Evolutionary conservation across 2,113 vertebrate genomes (phyloP).

Genomic region (Ifrita kowaldi): DNA sequence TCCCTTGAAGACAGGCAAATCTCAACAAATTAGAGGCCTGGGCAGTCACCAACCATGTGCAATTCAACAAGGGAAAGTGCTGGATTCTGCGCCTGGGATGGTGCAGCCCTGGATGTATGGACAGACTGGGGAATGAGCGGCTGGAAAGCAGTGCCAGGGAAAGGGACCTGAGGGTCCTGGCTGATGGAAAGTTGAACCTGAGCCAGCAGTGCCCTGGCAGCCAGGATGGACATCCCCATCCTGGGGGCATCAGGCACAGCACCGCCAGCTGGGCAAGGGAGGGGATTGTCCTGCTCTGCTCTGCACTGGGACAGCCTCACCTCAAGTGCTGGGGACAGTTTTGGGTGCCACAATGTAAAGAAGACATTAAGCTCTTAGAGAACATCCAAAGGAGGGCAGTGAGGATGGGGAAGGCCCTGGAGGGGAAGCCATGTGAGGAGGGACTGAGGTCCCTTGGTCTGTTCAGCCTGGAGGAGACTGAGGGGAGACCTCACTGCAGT

Average conservation of each 20-base stretch:
- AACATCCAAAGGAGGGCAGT: rapidly evolving
- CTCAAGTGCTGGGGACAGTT: not conserved
- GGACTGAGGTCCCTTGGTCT: not conserved
- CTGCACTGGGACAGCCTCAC: rapidly evolving
- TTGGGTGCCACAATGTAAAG: not conserved
- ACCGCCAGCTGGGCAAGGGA: rapidly evolving
- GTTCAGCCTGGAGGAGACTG: not conserved
- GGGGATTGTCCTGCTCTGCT: not conserved
- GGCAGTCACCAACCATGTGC: not conserved
- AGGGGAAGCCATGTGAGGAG: not conserved
- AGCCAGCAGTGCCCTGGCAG: not conserved
- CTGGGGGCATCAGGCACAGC: not conserved
- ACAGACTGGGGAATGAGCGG: not conserved
- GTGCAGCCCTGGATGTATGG: not conserved
- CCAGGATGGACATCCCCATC: not conserved
- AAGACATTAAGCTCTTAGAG: not conserved
- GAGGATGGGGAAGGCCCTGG: not conserved
- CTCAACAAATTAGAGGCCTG: not conserved
- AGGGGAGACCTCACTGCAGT: not conserved
- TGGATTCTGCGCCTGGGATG: not conserved
- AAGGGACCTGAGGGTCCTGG: not conserved
- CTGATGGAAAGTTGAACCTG: not conserved
- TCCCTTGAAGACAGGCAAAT: not conserved
- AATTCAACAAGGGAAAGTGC: not conserved
- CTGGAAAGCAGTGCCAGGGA: not conserved